Percentiles rank a stretch among this genome's conserved stretches.
These are phyloP conservation scores for Poecilia wingei DNA, from an alignment of 2,797 vertebrate species.

Conservation along the genomic window DNA sequence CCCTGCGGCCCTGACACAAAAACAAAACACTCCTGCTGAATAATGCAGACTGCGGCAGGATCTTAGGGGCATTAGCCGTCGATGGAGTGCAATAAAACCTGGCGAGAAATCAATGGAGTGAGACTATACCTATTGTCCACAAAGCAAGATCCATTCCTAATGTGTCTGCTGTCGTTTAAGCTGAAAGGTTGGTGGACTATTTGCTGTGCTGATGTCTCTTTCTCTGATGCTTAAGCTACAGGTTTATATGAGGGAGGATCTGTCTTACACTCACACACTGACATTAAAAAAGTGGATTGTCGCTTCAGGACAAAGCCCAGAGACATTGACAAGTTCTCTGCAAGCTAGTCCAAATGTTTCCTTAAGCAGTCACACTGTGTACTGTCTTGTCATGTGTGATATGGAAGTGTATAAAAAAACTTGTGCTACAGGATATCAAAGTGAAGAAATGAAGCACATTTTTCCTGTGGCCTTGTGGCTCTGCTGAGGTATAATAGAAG, in stretches of 20 bases:
- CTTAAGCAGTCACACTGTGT: neutral
- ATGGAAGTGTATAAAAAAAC: neutral
- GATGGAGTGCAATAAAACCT: conserved; percentile 79
- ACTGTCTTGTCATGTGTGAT: neutral
- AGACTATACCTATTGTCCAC: conserved; percentile 76
- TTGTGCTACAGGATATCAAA: neutral
- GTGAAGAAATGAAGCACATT: neutral
- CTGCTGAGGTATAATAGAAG: neutral
- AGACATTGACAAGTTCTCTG: neutral
- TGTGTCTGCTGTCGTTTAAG: conserved; percentile 70
- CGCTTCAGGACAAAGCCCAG: neutral
- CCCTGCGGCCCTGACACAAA: conserved; percentile 72
- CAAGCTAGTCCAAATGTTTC: neutral
- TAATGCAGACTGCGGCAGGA: conserved; percentile 78
- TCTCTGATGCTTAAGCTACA: conserved; percentile 26
- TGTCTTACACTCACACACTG: neutral
- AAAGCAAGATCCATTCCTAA: conserved; percentile 71
- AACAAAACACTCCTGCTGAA: conserved; percentile 80
- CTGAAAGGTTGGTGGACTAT: conserved; percentile 53
- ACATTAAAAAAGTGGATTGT: neutral
- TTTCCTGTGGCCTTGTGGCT: neutral
- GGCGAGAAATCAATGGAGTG: conserved; percentile 78
- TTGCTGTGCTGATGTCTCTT: conserved; percentile 59
- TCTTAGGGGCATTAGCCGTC: conserved; percentile 75
- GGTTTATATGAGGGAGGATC: conserved; percentile 12